phyloP scores from a whole-genome alignment of 2,113 vertebrate genomes.

The Petaurus breviceps region DNA sequence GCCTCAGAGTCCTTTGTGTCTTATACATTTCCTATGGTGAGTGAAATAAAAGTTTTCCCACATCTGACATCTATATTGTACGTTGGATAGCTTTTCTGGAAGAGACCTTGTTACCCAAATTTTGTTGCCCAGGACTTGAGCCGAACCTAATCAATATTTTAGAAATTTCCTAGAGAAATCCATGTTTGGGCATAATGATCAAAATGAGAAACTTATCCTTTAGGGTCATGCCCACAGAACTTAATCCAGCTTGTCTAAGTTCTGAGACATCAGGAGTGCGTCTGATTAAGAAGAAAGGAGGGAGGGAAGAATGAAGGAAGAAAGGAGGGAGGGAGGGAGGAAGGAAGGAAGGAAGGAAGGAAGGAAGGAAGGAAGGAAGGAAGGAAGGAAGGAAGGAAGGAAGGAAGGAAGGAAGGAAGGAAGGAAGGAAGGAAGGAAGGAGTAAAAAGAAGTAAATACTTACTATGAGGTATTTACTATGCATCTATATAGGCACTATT shows the following conservation, averaged over 20 bases:
- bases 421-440: no score
- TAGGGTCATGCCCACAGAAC: background rate
- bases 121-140: background rate
- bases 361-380: background rate
- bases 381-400: no score
- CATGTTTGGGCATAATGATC: background rate
- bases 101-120: background rate
- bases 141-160: background rate
- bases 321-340: background rate
- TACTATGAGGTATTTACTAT: background rate
- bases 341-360: no score
- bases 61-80: background rate
- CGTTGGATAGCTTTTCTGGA: background rate
- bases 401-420: no score
- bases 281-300: background rate
- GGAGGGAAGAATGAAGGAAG: rapidly evolving
- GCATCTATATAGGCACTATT: background rate
- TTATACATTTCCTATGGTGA: background rate
- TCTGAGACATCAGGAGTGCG: background rate
- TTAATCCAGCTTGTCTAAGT: background rate
- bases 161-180: background rate
- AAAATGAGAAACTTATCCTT: background rate
- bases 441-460: background rate
- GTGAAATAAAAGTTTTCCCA: background rate
- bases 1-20: background rate